Evolutionary conservation across 2,888 invertebrate genomes (phyloP), one percentile per base, ranked within the genome.

Genomic region (Nomada ruficornis): DNA sequence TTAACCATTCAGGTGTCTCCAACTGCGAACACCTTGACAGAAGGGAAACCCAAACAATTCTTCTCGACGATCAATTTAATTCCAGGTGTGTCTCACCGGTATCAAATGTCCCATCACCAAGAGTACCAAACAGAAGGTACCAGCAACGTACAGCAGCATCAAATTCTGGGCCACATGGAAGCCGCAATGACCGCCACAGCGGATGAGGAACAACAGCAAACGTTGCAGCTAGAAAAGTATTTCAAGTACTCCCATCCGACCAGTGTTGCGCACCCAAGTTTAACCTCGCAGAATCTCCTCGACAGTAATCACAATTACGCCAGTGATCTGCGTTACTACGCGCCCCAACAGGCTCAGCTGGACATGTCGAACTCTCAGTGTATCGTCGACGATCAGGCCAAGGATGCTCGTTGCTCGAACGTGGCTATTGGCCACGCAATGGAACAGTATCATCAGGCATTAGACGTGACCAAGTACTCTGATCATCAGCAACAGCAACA

Each of bases 241-340:
- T 93, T 94, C 86, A 93, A 94, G 83, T 94, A 94, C 84, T 87
- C 91, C 0, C 91, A 92, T 36, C 89, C 91, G 18, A 86, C 87
- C 20, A 88, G 78, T 70, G 86, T 87, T 26, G 90, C 87, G 13
- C 93, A 93, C 64, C 69, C 72, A 18, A 93, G 92, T 62, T 77
- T 93, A n/a, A 79, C 91, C 2, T 85, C 91, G 20, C 94, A 94
- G 71, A 94, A 90, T 81, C 82, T 94, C 13, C 87, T 94, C 68
- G 95, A 95, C 92, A 95, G 95, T 69, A 95, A 95, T 90, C 95
- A 95, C 91, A 95, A 95, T 90, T 94, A 94, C 74, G 93, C 94
- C n/a, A 93, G 93, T 77, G 94, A 94, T 84, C 82, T 94, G 84
- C 93, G 94, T 68, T 94, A 94, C 65, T 93, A 94, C 69, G 89